Evolutionary conservation across 2,113 vertebrate species (phyloP).

Genomic region (Campylorhamphus procurvoides): DNA sequence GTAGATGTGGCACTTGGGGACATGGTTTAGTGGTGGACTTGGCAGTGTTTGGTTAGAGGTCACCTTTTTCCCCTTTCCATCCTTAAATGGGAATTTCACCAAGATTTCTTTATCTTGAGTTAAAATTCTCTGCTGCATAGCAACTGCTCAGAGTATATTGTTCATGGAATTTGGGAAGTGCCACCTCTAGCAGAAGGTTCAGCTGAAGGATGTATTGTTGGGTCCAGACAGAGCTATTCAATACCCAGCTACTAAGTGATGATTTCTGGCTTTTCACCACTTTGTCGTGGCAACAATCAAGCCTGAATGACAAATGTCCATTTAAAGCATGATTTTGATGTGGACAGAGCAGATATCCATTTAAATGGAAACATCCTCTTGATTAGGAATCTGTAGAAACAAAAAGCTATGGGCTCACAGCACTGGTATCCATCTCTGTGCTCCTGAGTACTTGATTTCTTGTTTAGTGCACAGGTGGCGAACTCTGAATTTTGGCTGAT

Average conservation of each 20-base stretch:
- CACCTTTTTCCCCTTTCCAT: background rate
- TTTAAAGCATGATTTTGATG: background rate
- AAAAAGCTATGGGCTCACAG: background rate
- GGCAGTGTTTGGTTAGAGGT: fast-evolving
- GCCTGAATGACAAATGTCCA: background rate
- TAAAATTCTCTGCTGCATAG: background rate
- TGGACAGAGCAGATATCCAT: background rate
- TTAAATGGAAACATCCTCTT: background rate
- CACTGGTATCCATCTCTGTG: background rate
- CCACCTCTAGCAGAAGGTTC: background rate
- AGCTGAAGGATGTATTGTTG: background rate
- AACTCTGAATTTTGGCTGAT: background rate
- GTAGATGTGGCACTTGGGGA: background rate
- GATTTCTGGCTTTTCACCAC: background rate
- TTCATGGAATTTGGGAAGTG: background rate
- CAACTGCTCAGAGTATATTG: background rate
- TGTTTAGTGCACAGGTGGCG: background rate
- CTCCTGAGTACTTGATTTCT: background rate
- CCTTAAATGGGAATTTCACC: background rate
- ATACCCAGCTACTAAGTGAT: background rate
- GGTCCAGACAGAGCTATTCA: background rate
- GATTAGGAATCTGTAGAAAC: background rate
- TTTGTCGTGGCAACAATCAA: background rate
- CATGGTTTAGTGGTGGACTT: background rate
- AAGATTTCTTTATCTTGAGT: background rate